Base-by-base conservation (phyloP, 2,888 invertebrate species). In the Sinotaia quadrata region DNA sequence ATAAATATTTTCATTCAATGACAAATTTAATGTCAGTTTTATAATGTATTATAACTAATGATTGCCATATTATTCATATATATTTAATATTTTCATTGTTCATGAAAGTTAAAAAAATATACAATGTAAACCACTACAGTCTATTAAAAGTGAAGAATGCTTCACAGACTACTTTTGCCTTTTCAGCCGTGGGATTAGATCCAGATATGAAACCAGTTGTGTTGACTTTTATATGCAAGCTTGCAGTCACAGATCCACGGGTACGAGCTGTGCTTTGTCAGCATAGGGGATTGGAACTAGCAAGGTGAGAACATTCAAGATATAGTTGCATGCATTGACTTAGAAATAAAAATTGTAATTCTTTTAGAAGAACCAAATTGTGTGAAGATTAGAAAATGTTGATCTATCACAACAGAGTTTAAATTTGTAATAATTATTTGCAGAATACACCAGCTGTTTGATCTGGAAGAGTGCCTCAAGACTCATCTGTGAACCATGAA, bases 141-240 rank as follows among this genome's bases (percentile, higher is more conserved):
- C 10, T 41, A 12, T 41, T 12, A 15, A 12, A 41, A 15, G 41
- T 41, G 41, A 41, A 41, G 41, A 12, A 10, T 41, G 24, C 24
- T 29, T 21, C 29, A 1, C 31, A 29, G 18, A 5, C 29, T 18
- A 18, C 18, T 4, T 54, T 18, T 8, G 18, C 3, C 21, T 24
- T 21, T 5, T 27, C 8, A 29, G 54, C 54, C 8, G 18, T 24
- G 18, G 54, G 54, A 18, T 18, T 29, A 18, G 31, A 54, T 27
- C 27, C 27, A 10, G 54, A 54, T 10, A 54, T 29, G 27, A 54
- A 54, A 10, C 54, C 54, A 29, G 27, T 54, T 8, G 18, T 54
- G 54, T 5, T 54, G 54, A 31, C 54, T 18, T 27, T 54, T 1
- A 54, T 54, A 24, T 54, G 29, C 54, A 54, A 54, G 27, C 54